phyloP scores from a whole-genome alignment of 64 coral and sea anemone species.

The Stichodactyla helianthus region DNA sequence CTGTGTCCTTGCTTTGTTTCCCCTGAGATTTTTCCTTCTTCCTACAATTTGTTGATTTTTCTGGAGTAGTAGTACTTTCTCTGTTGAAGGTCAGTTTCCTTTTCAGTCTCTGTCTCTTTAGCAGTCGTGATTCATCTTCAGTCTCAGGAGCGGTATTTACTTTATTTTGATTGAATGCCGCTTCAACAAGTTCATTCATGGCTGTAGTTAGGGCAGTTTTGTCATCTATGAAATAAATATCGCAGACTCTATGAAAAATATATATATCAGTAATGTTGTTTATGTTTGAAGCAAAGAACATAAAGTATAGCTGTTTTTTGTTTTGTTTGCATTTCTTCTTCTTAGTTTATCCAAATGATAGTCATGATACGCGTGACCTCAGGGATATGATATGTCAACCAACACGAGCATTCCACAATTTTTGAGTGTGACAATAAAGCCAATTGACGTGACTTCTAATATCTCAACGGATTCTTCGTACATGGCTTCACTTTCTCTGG shows the following conservation, averaged over 20 bases:
- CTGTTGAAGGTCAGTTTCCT: neutral
- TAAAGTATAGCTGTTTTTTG: neutral
- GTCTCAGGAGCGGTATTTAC: neutral
- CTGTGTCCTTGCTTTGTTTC: neutral
- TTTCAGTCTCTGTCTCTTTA: neutral
- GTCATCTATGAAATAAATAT: neutral
- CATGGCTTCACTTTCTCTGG: neutral
- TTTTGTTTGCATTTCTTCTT: neutral
- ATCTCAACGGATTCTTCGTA: neutral
- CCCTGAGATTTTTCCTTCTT: neutral
- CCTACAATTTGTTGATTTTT: neutral
- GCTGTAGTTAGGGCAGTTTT: conserved; percentile 2
- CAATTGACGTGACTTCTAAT: neutral
- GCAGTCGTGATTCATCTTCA: neutral
- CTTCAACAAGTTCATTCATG: too few species aligned
- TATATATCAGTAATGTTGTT: too few species aligned
- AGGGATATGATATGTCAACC: neutral
- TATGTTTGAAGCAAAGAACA: neutral
- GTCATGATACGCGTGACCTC: neutral
- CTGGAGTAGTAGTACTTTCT: neutral
- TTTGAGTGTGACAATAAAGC: too few species aligned
- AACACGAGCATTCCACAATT: too few species aligned
- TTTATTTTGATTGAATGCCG: too few species aligned
- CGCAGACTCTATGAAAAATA: too few species aligned
- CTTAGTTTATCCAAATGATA: neutral